A percentile compares a stretch with the other conserved stretches of the same genome.
phyloP scores from a whole-genome alignment of 2,797 vertebrate species.

The Hemitrygon akajei region DNA sequence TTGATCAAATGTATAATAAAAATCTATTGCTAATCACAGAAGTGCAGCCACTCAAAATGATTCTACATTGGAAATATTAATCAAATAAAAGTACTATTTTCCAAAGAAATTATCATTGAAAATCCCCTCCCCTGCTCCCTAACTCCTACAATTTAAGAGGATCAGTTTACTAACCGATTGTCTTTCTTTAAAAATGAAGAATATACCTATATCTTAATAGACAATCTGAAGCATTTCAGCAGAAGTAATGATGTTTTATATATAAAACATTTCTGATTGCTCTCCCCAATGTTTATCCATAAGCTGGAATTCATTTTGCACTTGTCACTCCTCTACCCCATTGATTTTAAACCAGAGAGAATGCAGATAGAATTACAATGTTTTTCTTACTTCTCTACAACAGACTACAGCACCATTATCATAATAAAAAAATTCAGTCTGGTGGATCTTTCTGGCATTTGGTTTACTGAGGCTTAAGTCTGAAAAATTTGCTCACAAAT shows the following conservation, averaged over 20 bases:
- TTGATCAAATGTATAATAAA: background rate
- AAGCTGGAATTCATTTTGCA: constrained; percentile 13
- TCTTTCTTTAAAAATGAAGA: background rate
- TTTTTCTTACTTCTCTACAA: background rate
- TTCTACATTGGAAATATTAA: background rate
- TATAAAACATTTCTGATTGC: constrained; percentile 5
- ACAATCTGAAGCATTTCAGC: background rate
- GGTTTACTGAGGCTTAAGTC: background rate
- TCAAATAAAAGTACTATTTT: constrained; percentile 7
- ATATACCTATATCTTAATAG: background rate
- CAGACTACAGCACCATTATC: background rate
- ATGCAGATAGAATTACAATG: background rate
- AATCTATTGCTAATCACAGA: background rate
- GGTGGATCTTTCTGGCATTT: background rate
- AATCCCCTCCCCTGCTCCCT: background rate
- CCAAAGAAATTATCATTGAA: background rate
- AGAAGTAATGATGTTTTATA: background rate
- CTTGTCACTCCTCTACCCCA: background rate
- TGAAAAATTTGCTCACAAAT: background rate
- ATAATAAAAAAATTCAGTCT: background rate
- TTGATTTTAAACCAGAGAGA: constrained; percentile 7
- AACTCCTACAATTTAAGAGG: background rate
- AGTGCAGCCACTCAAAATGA: background rate
- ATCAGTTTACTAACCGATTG: background rate
- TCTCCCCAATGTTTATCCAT: background rate